Conservation (phyloP, 1,140 invertebrate species). For the Hyposmocoma kahamanoa region DNA sequence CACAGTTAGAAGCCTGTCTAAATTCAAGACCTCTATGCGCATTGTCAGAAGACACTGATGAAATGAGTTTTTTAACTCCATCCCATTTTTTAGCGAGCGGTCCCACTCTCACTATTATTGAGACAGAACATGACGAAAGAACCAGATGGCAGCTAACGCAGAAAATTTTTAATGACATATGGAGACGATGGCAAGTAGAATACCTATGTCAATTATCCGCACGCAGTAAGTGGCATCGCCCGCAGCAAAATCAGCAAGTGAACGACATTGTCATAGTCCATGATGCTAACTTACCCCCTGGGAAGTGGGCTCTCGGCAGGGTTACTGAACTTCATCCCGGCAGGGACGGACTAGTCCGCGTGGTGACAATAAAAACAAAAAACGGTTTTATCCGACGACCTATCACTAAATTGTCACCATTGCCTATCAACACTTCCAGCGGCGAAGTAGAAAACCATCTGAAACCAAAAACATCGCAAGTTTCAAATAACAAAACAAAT, state of each 20-base stretch:
- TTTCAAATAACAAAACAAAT: neutral
- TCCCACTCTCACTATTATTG: neutral
- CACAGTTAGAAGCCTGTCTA: conserved; percentile 1
- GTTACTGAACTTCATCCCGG: neutral
- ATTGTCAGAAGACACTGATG: neutral
- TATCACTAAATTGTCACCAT: neutral
- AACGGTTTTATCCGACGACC: neutral
- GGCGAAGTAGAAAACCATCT: neutral
- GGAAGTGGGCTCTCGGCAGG: conserved; percentile 2
- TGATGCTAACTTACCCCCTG: neutral
- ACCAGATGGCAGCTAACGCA: conserved; percentile 1
- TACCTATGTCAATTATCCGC: neutral
- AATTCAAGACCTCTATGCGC: neutral
- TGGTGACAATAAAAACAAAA: conserved; percentile 1
- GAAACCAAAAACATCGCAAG: neutral
- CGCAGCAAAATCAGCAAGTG: neutral
- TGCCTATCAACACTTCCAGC: neutral
- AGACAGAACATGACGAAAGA: neutral
- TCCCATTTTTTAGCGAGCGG: conserved; percentile 1
- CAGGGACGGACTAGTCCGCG: neutral
- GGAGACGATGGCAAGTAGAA: neutral
- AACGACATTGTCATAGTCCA: neutral
- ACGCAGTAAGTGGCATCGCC: neutral
- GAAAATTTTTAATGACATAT: conserved; percentile 2
- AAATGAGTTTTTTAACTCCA: neutral